These are phyloP conservation scores for Plectropomus leopardus DNA, from an alignment of 2,113 vertebrate genomes.

Conservation along the genomic window DNA sequence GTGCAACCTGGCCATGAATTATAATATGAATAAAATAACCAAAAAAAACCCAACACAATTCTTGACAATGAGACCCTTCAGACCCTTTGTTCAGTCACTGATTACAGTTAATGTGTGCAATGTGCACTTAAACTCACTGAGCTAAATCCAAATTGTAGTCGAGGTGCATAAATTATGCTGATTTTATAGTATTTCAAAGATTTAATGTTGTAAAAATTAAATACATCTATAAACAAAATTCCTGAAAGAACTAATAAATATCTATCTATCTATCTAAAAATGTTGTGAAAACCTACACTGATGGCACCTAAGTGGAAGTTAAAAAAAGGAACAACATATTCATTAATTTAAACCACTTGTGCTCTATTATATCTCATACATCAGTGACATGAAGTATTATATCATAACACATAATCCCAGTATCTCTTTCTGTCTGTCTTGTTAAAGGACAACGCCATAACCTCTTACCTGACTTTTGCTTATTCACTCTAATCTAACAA, in stretches of 20 bases:
- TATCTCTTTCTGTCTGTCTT: slow-evolving; percentile 16
- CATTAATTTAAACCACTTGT: neutral
- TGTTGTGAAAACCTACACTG: neutral
- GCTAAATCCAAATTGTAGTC: neutral
- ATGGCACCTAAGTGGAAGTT: neutral
- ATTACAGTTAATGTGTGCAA: slow-evolving; percentile 12
- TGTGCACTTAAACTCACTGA: neutral
- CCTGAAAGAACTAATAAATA: no score
- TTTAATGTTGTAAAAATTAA: no score
- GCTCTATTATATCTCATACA: slow-evolving; percentile 15
- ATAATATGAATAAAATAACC: slow-evolving; percentile 29
- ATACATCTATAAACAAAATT: no score
- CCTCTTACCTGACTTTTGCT: slow-evolving; percentile 28
- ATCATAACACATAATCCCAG: slow-evolving; percentile 43
- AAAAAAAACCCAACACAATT: neutral
- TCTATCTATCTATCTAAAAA: no score
- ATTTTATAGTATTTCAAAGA: neutral
- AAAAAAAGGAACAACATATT: neutral
- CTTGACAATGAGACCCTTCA: slow-evolving; percentile 16
- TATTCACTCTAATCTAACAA: slow-evolving; percentile 59
- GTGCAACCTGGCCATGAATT: slow-evolving; percentile 41
- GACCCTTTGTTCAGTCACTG: slow-evolving; percentile 13
- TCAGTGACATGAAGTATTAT: slow-evolving; percentile 11
- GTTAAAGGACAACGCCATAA: slow-evolving; percentile 29
- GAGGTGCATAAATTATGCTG: neutral